Percentiles rank a stretch among this genome's conserved stretches.
Conservation (phyloP, 2,113 vertebrate species). For the Apodemus speciosus region DNA sequence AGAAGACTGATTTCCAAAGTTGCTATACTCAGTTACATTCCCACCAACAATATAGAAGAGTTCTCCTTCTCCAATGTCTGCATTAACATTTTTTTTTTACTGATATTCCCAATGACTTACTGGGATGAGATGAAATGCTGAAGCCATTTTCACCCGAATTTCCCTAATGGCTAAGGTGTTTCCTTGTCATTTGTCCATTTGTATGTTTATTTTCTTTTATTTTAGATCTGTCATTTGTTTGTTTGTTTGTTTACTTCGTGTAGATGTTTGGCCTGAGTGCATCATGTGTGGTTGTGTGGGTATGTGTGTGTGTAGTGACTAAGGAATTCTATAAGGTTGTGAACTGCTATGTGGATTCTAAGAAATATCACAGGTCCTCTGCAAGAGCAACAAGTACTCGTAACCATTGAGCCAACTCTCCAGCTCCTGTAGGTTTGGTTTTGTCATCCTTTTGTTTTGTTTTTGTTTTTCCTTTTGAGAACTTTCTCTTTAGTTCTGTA, state of each 20-base stretch:
- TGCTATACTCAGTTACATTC: background rate
- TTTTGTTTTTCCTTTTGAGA: background rate
- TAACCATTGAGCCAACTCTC: background rate
- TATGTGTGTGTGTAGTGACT: background rate
- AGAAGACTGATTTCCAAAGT: background rate
- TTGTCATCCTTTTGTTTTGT: background rate
- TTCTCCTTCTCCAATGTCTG: background rate
- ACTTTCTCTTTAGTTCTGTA: background rate
- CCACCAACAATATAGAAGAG: background rate
- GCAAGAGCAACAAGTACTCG: background rate
- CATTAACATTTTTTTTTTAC: background rate
- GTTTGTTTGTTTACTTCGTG: background rate
- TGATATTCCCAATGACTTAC: background rate
- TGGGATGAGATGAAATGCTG: background rate
- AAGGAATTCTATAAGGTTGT: background rate
- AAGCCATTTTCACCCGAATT: background rate
- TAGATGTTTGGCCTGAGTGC: background rate
- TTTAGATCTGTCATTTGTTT: background rate
- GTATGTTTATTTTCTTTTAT: background rate
- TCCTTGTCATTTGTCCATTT: background rate
- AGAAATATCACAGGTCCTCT: background rate
- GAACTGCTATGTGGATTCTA: background rate
- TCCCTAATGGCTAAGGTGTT: background rate
- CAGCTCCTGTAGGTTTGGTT: background rate
- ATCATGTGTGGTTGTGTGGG: background rate